phyloP scores from a whole-genome alignment of 2,113 vertebrate species.

The Alligator mississippiensis region DNA sequence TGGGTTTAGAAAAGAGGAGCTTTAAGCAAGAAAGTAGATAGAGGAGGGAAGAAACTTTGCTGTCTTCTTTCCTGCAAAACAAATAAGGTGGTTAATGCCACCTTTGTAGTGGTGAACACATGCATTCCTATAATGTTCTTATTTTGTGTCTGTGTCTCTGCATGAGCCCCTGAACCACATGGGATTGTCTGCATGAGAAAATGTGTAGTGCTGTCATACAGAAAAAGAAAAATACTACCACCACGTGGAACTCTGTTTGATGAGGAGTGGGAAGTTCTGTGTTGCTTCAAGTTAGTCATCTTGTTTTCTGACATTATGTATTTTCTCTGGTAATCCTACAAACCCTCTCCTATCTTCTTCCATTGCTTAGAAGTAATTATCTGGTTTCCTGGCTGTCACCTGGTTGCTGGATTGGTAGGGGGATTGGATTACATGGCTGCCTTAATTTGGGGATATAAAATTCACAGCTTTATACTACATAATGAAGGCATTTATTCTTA shows the following conservation, averaged over 20 bases:
- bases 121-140: not conserved
- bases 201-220: too few relatives aligned
- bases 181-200: too few relatives aligned
- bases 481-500: not conserved
- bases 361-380: not conserved
- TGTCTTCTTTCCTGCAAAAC: not conserved
- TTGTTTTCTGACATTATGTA: not conserved
- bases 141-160: not conserved
- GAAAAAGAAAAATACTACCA: too few relatives aligned
- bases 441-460: not conserved
- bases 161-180: too few relatives aligned
- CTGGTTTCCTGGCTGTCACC: not conserved
- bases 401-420: not conserved
- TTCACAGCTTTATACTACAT: not conserved
- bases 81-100: not conserved
- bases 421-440: not conserved
- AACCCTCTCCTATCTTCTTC: not conserved
- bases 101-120: not conserved
- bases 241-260: too few relatives aligned
- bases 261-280: too few relatives aligned
- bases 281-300: not conserved
- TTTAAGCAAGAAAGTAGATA: not conserved
- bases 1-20: not conserved
- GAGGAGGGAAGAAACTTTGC: not conserved
- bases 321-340: not conserved